Evolutionary conservation across 2,888 invertebrate species (phyloP).

Genomic region (Oscheius sp.): DNA sequence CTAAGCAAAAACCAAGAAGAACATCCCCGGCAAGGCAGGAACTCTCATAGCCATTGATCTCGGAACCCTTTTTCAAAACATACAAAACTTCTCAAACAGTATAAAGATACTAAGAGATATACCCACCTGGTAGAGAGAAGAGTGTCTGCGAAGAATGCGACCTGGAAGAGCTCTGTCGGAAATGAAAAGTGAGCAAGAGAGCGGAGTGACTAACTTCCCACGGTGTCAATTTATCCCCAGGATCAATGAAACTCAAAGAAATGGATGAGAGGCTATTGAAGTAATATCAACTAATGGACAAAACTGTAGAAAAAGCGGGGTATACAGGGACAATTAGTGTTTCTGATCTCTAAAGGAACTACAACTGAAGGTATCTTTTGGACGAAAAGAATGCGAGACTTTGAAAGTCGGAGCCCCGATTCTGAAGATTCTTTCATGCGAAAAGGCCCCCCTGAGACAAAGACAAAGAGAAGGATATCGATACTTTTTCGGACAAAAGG

Average conservation of each 20-base stretch:
- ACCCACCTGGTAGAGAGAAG: too few species aligned
- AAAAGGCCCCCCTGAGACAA: slow-evolving; percentile 23
- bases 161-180: neutral
- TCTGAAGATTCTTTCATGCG: slow-evolving; percentile 27
- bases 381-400: too few species aligned
- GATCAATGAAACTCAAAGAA: too few species aligned
- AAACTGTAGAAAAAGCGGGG: too few species aligned
- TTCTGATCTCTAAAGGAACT: too few species aligned
- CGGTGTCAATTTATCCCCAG: slow-evolving; percentile 5
- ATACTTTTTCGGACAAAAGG: slow-evolving; percentile 19
- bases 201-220: slow-evolving; percentile 10
- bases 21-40: slow-evolving; percentile 6
- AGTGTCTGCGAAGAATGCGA: too few species aligned
- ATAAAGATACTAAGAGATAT: too few species aligned
- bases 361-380: too few species aligned
- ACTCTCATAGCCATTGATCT: neutral
- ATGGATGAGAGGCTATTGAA: too few species aligned
- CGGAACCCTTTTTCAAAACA: neutral
- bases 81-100: too few species aligned
- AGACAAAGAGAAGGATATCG: slow-evolving; percentile 5
- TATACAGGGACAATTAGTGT: too few species aligned
- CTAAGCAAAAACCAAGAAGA: neutral
- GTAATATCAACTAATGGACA: too few species aligned
- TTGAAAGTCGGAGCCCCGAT: slow-evolving; percentile 1
- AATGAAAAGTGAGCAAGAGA: slow-evolving; percentile 5